Evolutionary conservation across 1,140 invertebrate genomes (phyloP), one percentile per base, ranked within the genome.

Genomic region (Xylocopa sonorina): DNA sequence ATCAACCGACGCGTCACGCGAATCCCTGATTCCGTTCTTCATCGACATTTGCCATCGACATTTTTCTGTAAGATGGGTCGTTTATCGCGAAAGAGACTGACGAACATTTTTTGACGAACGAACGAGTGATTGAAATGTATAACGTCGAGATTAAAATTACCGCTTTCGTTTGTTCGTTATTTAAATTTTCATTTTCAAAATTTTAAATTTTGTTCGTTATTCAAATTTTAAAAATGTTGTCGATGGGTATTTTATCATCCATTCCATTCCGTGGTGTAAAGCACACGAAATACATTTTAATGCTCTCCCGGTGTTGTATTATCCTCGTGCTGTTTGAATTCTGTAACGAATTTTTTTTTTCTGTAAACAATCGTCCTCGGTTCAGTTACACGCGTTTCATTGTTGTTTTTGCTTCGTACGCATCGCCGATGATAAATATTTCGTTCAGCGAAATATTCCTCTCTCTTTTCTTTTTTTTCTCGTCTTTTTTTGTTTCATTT

Each of bases 1-100:
- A 46, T 76, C 50, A 67, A 27, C 10, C 34, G 29, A 29, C n/a
- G 24, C 29, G 68, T 58, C 66, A 38, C 80, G 48, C 74, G 58
- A 58, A n/a, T 34, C 38, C 41, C 50, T 64, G 18, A 6, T 32
- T 64, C 34, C 12, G n/a, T 41, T 16, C n/a, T 41, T 2, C 14
- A 3, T 3, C 34, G 6, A 14, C 4, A 1, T 46, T 51, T 50
- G 16, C 2, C 0, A 14, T 48, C 38, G 16, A 2, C 14, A 34
- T 16, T 63, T 27, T 43, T 5, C 60, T 41, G 9, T 1, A 21
- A 0, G n/a, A 27, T 16, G 0, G 5, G 21, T 1, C 2, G 32
- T 34, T 9, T 2, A 3, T n/a, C 18, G 18, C 9, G 9, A 46
- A 7, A 46, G 12, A 10, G 32, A 24, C 10, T 3, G 34, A 38